Conservation (phyloP, 2,797 vertebrate genomes). For the Centropyge bicolor region DNA sequence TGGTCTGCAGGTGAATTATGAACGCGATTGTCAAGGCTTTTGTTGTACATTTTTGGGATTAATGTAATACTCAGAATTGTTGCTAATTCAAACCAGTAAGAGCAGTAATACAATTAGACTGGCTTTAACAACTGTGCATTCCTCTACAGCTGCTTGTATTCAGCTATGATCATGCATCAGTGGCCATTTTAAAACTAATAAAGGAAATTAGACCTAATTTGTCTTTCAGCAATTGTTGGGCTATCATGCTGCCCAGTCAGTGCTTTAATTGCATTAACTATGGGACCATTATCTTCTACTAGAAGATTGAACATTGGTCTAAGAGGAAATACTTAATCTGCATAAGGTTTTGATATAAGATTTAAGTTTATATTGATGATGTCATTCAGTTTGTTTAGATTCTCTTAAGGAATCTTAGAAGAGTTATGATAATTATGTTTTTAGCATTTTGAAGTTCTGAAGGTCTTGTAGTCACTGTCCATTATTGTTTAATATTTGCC, state of each 20-base stretch:
- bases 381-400: background rate
- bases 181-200: background rate
- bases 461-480: background rate
- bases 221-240: background rate
- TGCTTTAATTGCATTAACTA: background rate
- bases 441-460: background rate
- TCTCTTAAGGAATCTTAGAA: background rate
- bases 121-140: background rate
- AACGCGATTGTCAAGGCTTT: slow-evolving; percentile 6
- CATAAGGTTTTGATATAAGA: background rate
- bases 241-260: background rate
- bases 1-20: background rate
- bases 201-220: background rate
- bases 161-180: background rate
- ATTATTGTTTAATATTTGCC: background rate
- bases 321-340: background rate
- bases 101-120: background rate
- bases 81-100: background rate
- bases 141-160: background rate
- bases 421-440: background rate
- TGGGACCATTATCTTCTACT: background rate
- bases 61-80: background rate
- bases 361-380: background rate
- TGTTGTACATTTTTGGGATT: background rate
- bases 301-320: background rate